These are phyloP conservation scores for Clistopyga incitator DNA, from an alignment of 2,888 invertebrate species.

Conservation along the genomic window DNA sequence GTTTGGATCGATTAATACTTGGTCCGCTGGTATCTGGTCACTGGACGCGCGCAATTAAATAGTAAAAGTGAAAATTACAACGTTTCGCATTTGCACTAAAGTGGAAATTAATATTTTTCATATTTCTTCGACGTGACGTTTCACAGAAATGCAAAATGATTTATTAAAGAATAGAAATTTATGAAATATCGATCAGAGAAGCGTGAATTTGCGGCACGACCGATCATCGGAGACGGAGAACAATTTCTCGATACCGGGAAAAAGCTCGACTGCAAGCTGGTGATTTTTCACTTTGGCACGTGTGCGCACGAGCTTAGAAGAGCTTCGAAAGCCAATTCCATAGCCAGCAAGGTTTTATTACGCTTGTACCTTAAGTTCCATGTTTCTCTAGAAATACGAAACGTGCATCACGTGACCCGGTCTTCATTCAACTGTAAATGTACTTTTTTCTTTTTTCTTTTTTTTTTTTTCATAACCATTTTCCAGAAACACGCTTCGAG, in stretches of 20 bases:
- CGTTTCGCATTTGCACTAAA: too few relatives aligned
- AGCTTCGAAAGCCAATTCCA: conserved; percentile 35
- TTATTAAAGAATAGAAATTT: too few relatives aligned
- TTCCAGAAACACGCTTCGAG: conserved; percentile 16
- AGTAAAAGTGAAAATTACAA: background rate
- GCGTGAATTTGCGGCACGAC: background rate
- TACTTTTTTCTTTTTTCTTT: background rate
- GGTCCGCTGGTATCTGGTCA: background rate
- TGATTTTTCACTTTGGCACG: conserved; percentile 7
- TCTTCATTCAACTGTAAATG: conserved; percentile 15
- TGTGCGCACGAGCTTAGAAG: background rate
- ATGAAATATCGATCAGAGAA: too few relatives aligned
- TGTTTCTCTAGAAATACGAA: conserved; percentile 36
- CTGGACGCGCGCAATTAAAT: background rate
- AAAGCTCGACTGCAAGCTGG: background rate
- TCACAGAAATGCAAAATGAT: too few relatives aligned
- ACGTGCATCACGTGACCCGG: conserved; percentile 13
- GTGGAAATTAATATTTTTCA: too few relatives aligned
- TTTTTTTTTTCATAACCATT: background rate
- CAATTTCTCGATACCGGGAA: background rate
- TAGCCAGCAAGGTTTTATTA: conserved; percentile 37
- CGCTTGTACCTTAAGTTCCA: conserved; percentile 33
- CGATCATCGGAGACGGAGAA: background rate
- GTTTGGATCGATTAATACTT: conserved; percentile 4
- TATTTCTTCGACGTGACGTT: too few relatives aligned